Conservation (phyloP, 2,888 invertebrate species). For the Eupeodes latifasciatus region DNA sequence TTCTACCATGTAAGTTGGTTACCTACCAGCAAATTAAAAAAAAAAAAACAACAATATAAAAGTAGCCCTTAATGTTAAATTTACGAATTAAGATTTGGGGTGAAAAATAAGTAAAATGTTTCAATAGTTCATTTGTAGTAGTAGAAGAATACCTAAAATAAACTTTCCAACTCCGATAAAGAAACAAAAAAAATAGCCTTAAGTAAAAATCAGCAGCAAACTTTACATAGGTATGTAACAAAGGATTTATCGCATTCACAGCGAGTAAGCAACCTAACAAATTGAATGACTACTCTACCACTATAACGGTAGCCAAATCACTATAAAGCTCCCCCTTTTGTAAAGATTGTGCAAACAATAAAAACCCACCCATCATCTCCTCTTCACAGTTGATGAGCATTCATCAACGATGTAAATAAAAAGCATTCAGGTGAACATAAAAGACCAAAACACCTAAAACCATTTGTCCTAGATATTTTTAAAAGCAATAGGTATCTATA, state of each 20-base stretch:
- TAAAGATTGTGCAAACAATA: conserved; percentile 47
- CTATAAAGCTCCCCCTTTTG: conserved; percentile 24
- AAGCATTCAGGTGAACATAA: conserved; percentile 72
- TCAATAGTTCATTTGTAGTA: too few relatives aligned
- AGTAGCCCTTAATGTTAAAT: too few relatives aligned
- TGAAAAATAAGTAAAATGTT: too few relatives aligned
- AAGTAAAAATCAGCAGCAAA: conserved; percentile 7
- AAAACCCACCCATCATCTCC: conserved; percentile 47
- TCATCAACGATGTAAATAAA: conserved; percentile 73
- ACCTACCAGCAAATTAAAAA: too few relatives aligned
- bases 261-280: conserved; percentile 67
- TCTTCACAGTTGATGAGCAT: conserved; percentile 68
- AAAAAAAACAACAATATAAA: too few relatives aligned
- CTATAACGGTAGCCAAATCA: conserved; percentile 36
- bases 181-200: too few relatives aligned
- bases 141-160: neutral
- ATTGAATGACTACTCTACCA: conserved; percentile 54
- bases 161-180: neutral
- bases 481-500: conserved; percentile 51
- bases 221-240: conserved; percentile 18
- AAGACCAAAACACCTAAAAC: conserved; percentile 64
- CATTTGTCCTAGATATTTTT: conserved; percentile 55
- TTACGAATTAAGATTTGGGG: too few relatives aligned
- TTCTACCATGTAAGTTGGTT: too few relatives aligned
- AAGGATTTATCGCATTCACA: conserved; percentile 68